Base-by-base conservation (phyloP, 2,113 vertebrate genomes). In the Hypomesus transpacificus region DNA sequence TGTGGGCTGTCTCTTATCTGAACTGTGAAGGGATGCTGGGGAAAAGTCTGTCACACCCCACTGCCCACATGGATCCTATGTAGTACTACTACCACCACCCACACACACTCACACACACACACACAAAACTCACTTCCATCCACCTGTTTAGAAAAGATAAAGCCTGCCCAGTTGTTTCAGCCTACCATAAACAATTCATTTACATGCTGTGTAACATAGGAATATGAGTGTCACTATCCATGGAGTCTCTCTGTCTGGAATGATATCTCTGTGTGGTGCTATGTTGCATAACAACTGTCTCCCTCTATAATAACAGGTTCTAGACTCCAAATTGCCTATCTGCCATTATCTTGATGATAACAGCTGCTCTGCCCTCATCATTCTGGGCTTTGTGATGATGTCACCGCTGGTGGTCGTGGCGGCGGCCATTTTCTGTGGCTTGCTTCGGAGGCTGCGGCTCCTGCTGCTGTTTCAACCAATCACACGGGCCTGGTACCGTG, bases 381-480 rank as follows among this genome's bases (percentile, higher is more conserved):
- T 97, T 84, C 82, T 95, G 6, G 96, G 96, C 58, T 96, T 99
- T n/a, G 90, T 98, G 64, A 92, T 95, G 89, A 93, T 98, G 94
- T 98, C 96, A 0, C 96, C 94, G 0, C 94, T 99, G 39, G 90
- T 99, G 4, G 94, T 96, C 7, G 90, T 96, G 57, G 96, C 95
- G 3, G 94, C 95, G 2, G 94, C 93, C 0, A 69, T 89, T 1
- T 97, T 96, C 91, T 93, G 95, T 26, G 92, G 90, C 64, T 86
- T 99, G 75, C 89, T 93, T 0, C 87, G 92, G 67, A 89, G 87
- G 26, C 93, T 98, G 66, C 93, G 71, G 18, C 85, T 94, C 66
- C 88, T 95, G 77, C 81, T 94, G 67, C 90, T 90, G 60, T 92
- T 93, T 76, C 92, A 94, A 60, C 90, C 93, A 0, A 87, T 90